Conservation (phyloP, 1,140 invertebrate species). For the Charaxes varanes region DNA sequence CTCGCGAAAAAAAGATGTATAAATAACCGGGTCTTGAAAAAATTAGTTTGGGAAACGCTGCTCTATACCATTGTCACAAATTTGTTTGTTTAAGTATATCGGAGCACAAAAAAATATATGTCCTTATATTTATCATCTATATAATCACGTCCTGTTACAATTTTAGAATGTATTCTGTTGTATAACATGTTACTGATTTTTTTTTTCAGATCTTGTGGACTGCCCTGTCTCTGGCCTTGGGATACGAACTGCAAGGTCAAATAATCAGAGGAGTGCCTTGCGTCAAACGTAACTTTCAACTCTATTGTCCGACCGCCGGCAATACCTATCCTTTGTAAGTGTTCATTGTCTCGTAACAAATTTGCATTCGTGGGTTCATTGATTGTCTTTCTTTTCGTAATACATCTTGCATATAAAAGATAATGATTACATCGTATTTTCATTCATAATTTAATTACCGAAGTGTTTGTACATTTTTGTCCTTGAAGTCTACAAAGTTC, state of each 20-base stretch:
- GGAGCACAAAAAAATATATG: too few relatives aligned
- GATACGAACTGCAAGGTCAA: conserved; percentile 88
- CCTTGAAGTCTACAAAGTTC: too few relatives aligned
- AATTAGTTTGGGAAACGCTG: too few relatives aligned
- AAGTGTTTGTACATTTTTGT: too few relatives aligned
- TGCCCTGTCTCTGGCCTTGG: conserved; percentile 87
- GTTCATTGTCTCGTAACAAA: conserved; percentile 19
- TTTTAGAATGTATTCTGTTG: conserved; percentile 6
- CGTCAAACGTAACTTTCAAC: conserved; percentile 89
- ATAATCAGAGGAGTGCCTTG: conserved; percentile 90
- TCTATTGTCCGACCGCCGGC: conserved; percentile 92
- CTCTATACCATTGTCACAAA: too few relatives aligned
- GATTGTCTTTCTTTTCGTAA: conserved; percentile 4
- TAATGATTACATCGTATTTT: too few relatives aligned
- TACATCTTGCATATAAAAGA: too few relatives aligned
- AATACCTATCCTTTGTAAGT: conserved; percentile 93
- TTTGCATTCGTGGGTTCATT: conserved; percentile 14
- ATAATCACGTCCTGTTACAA: conserved; percentile 9
- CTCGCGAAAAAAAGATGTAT: too few relatives aligned
- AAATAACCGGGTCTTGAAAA: too few relatives aligned
- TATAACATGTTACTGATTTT: conserved; percentile 13
- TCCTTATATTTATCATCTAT: too few relatives aligned
- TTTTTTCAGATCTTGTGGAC: conserved; percentile 88
- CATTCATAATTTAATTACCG: too few relatives aligned
- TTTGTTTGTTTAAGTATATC: too few relatives aligned